Base-by-base conservation (phyloP, 2,113 vertebrate genomes). In the Lichenostomus cassidix region DNA sequence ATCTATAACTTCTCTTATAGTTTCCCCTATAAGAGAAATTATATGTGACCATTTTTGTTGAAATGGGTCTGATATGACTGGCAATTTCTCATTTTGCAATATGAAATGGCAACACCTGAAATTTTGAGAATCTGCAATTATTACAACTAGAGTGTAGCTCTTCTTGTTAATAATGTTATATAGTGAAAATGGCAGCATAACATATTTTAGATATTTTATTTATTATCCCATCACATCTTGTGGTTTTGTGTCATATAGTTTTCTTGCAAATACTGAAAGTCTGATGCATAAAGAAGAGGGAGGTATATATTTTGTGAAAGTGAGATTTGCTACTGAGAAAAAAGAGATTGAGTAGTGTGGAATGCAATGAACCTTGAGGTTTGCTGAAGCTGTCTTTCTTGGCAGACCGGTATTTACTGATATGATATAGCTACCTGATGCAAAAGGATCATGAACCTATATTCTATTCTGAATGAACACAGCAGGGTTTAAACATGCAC, bases 401-500 rank as follows among this genome's bases (percentile, higher is more conserved):
- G 78, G 33, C 18, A 82, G 37, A 68, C 13, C 22, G 59, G 35
- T 62, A 71, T 62, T 65, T 82, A 74, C 11, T 68, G 33, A 29
- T 52, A 85, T 33, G 17, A 90, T 83, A 83, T 22, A 90, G 29
- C 33, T 70, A 59, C 47, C 46, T 77, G 69, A 62, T 42, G 50
- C 42, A 85, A 71, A 67, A 56, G 25, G 14, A 75, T 75, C 44
- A 44, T 33, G 28, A 88, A 64, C 41, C 20, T 81, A 50, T 74
- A 87, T 65, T 92, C 52, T 33, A 9, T 77, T 89, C 33, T 71
- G 56, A 95, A 89, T 90, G 50, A 84, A 68, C 55, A 68, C 44
- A 87, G 33, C 22, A 84, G 64, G 67, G 27, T 80, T 96, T 97
- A 91, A 95, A 77, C 62, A 83, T 27, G 74, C 39, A 84, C 37